Conservation (phyloP, 35 echinoderm and acorn worm genomes). For the Acanthaster planci region DNA sequence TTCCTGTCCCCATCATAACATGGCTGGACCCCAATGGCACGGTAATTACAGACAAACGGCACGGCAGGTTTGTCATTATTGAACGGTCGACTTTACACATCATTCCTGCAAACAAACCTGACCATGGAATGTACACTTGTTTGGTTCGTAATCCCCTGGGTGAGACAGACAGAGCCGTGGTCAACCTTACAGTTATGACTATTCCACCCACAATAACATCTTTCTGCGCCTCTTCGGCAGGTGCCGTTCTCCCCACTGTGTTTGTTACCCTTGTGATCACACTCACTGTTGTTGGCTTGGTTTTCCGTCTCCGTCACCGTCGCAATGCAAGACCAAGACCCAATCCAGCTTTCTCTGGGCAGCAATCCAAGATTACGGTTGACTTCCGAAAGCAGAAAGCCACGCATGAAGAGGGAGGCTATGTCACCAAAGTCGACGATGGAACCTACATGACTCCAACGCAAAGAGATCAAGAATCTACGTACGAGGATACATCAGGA, state of each 20-base stretch:
- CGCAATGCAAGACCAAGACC: background rate
- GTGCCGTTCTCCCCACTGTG: background rate
- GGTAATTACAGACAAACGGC: background rate
- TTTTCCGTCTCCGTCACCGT: background rate
- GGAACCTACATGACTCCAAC: no score
- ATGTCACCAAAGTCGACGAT: no score
- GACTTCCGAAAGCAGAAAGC: no score
- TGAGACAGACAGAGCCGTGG: background rate
- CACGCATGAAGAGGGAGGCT: no score
- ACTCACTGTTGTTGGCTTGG: background rate
- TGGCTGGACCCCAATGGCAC: background rate
- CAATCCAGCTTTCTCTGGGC: no score
- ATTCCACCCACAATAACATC: background rate
- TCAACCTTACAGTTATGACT: background rate
- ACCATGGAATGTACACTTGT: slow-evolving; percentile 1
- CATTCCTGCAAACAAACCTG: background rate
- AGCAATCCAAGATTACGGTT: no score
- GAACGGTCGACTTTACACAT: background rate
- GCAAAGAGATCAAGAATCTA: no score
- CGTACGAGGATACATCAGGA: no score
- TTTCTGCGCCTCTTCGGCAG: background rate
- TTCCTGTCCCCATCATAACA: background rate
- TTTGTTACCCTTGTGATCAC: background rate
- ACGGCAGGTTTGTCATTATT: background rate
- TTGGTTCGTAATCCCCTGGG: background rate